Percentiles rank a stretch among this genome's conserved stretches.
phyloP scores from a whole-genome alignment of 1,140 invertebrate species.

The Heliconius melpomene region DNA sequence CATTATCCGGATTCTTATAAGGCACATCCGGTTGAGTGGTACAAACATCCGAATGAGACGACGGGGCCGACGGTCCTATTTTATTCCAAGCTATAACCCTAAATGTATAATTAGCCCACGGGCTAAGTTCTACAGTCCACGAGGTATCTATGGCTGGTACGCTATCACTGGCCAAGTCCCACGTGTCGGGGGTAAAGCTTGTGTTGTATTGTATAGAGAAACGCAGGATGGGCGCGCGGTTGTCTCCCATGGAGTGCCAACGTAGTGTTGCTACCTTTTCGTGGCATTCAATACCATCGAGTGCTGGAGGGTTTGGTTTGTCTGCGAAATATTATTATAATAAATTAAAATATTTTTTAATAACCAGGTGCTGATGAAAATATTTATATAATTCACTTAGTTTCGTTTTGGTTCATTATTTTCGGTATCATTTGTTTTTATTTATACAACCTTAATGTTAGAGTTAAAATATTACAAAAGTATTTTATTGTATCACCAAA shows the following conservation, averaged over 20 bases:
- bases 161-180: slow-evolving; percentile 89
- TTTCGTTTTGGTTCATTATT: no score
- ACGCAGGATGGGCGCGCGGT: slow-evolving; percentile 95
- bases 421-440: no score
- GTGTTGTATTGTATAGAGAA: slow-evolving; percentile 98
- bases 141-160: slow-evolving; percentile 91
- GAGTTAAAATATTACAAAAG: no score
- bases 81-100: slow-evolving; percentile 96
- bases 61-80: slow-evolving; percentile 94
- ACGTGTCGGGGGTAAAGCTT: slow-evolving; percentile 94
- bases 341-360: no score
- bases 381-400: no score
- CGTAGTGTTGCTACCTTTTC: slow-evolving; percentile 87
- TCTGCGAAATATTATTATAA: slow-evolving; percentile 81
- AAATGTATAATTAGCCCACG: slow-evolving; percentile 98
- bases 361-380: no score
- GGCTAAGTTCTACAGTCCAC: slow-evolving; percentile 89
- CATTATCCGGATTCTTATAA: slow-evolving; percentile 96
- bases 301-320: slow-evolving; percentile 93
- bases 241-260: slow-evolving; percentile 95
- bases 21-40: slow-evolving; percentile 94
- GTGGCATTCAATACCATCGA: slow-evolving; percentile 86
- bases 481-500: no score
- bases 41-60: slow-evolving; percentile 90
- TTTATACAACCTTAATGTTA: no score